Evolutionary conservation across 2,113 vertebrate species (phyloP).

Genomic region (Entosphenus tridentatus): DNA sequence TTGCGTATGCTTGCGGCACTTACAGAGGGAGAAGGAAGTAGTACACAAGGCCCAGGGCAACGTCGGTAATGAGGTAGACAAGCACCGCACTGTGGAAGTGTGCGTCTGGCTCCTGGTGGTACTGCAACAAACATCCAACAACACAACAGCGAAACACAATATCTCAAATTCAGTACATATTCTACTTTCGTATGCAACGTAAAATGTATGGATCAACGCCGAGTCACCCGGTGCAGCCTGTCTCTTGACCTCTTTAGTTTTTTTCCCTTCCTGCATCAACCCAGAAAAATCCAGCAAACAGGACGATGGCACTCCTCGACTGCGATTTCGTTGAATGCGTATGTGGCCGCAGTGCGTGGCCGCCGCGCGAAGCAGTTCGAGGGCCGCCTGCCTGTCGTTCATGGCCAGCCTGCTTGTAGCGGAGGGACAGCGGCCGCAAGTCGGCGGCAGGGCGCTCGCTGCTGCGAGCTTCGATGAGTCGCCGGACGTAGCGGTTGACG

Average conservation of each 20-base stretch:
- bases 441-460: conserved; percentile 77
- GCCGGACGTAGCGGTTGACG: conserved; percentile 86
- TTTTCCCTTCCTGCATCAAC: no score
- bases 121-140: conserved; percentile 24
- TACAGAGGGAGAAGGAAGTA: conserved; percentile 95
- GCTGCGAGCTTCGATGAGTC: conserved; percentile 80
- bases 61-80: conserved; percentile 63
- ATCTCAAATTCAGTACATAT: no score
- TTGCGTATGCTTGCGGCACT: conserved; percentile 17
- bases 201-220: no score
- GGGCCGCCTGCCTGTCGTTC: conserved; percentile 48
- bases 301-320: no score
- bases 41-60: conserved; percentile 83
- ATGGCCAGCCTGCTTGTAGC: conserved; percentile 60
- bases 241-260: no score
- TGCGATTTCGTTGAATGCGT: no score
- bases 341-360: not conserved
- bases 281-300: no score
- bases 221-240: no score
- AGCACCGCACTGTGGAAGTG: conserved; percentile 82
- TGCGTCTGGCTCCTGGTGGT: conserved; percentile 84
- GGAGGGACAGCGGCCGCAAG: conserved; percentile 64
- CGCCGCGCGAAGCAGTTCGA: conserved; percentile 4
- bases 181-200: no score
- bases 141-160: no score